phyloP scores from a whole-genome alignment of 2,113 vertebrate genomes.

The Ceuthmochares aereus region DNA sequence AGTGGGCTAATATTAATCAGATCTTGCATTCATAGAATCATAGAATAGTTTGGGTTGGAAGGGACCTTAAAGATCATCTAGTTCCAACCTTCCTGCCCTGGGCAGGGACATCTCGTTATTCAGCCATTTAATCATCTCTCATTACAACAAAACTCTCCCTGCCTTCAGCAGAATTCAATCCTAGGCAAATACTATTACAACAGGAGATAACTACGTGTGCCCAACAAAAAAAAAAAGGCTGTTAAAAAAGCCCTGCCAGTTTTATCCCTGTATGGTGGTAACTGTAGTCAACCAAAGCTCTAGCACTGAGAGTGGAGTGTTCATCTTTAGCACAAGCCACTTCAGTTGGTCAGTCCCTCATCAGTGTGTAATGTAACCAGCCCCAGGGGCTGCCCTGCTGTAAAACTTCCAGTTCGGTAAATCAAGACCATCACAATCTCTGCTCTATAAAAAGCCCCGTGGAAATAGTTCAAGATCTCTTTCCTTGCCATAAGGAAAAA shows the following conservation, averaged over 20 bases:
- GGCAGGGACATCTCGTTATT: too few species aligned
- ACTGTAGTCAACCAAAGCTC: not conserved
- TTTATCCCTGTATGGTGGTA: not conserved
- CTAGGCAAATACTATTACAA: not conserved
- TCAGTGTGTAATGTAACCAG: not conserved
- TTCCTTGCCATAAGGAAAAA: constrained; percentile 38
- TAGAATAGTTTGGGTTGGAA: too few species aligned
- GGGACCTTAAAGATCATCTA: too few species aligned
- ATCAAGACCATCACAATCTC: constrained; percentile 3
- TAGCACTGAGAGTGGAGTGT: not conserved
- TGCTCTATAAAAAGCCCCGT: constrained; percentile 48
- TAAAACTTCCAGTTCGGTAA: not conserved
- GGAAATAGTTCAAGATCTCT: constrained; percentile 1
- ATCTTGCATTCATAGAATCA: not conserved
- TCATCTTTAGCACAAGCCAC: not conserved
- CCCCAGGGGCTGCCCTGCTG: not conserved
- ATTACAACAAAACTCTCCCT: not conserved
- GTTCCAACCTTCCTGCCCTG: too few species aligned
- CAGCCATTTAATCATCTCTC: not conserved
- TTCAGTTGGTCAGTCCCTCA: not conserved
- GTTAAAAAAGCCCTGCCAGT: not conserved
- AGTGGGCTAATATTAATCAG: not conserved
- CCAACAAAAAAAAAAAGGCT: not conserved
- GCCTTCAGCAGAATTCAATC: not conserved
- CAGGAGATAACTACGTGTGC: not conserved